These are phyloP conservation scores for Takifugu ocellatus DNA, from an alignment of 2,797 vertebrate species.

Conservation along the genomic window DNA sequence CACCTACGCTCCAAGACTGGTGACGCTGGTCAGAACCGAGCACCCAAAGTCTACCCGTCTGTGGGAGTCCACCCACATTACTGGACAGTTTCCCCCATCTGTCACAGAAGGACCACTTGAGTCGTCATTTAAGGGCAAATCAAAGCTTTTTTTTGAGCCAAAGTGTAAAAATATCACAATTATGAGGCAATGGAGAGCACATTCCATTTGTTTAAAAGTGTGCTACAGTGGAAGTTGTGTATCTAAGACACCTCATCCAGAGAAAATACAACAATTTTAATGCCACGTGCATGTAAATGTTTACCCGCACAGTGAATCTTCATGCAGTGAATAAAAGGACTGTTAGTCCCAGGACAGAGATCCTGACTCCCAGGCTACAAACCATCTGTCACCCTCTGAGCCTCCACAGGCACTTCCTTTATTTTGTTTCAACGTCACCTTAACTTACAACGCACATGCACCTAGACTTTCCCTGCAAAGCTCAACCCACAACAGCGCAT, in stretches of 20 bases:
- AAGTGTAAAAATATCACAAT: slow-evolving; percentile 50
- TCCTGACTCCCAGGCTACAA: slow-evolving; percentile 64
- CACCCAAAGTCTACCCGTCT: slow-evolving; percentile 22
- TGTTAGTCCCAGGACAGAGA: slow-evolving; percentile 54
- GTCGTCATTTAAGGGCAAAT: slow-evolving; percentile 56
- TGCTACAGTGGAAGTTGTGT: not conserved
- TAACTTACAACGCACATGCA: slow-evolving; percentile 28
- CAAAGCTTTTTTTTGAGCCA: slow-evolving; percentile 49
- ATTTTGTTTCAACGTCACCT: slow-evolving; percentile 38
- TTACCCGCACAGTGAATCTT: slow-evolving; percentile 10
- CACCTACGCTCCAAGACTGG: slow-evolving; percentile 20
- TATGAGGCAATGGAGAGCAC: slow-evolving; percentile 36
- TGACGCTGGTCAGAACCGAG: slow-evolving; percentile 22
- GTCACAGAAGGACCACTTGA: slow-evolving; percentile 46
- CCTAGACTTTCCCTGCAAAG: slow-evolving; percentile 29
- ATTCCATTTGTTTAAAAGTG: slow-evolving; percentile 29
- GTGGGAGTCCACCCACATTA: slow-evolving; percentile 37
- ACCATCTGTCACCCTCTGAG: slow-evolving; percentile 79
- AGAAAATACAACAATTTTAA: not conserved
- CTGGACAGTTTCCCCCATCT: slow-evolving; percentile 33
- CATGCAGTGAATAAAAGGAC: slow-evolving; percentile 18
- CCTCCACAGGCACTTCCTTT: slow-evolving; percentile 70
- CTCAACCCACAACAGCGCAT: slow-evolving; percentile 10
- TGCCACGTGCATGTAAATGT: not conserved
- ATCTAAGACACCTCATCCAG: too few relatives aligned